Conservation (phyloP, 2,797 vertebrate species). For the Chrysocyon brachyurus region DNA sequence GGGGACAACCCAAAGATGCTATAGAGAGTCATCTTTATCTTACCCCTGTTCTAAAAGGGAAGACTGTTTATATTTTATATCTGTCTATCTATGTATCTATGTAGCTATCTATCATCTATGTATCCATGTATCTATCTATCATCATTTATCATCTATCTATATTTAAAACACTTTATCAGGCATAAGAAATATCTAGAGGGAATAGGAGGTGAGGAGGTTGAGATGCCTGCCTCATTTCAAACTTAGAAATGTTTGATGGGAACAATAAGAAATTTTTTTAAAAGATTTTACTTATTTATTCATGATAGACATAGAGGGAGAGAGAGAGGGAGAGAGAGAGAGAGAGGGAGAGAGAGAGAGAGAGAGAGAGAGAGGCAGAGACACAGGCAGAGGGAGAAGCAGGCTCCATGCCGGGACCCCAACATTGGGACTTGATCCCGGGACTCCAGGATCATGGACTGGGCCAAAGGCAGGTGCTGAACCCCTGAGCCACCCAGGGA, state of each 20-base stretch:
- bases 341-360: too few species aligned
- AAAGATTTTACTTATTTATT: too few species aligned
- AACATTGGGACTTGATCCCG: too few species aligned
- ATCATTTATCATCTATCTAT: neutral
- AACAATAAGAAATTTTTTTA: neutral
- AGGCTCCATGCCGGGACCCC: too few species aligned
- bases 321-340: too few species aligned
- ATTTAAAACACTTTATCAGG: neutral
- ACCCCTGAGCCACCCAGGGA: too few species aligned
- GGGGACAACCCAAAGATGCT: neutral
- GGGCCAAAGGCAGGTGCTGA: too few species aligned
- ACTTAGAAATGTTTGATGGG: neutral
- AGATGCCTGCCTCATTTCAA: neutral
- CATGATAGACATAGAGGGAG: too few species aligned
- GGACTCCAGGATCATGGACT: too few species aligned
- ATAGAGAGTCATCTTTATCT: neutral
- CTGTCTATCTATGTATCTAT: neutral
- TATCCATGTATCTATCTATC: neutral
- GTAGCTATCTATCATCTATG: neutral
- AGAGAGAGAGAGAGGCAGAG: too few species aligned
- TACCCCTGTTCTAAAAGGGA: neutral
- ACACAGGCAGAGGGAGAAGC: too few species aligned
- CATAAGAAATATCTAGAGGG: neutral
- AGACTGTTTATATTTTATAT: neutral
- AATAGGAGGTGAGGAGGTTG: neutral